Evolutionary conservation across 2,113 vertebrate genomes (phyloP).

Genomic region (Mohoua ochrocephala): DNA sequence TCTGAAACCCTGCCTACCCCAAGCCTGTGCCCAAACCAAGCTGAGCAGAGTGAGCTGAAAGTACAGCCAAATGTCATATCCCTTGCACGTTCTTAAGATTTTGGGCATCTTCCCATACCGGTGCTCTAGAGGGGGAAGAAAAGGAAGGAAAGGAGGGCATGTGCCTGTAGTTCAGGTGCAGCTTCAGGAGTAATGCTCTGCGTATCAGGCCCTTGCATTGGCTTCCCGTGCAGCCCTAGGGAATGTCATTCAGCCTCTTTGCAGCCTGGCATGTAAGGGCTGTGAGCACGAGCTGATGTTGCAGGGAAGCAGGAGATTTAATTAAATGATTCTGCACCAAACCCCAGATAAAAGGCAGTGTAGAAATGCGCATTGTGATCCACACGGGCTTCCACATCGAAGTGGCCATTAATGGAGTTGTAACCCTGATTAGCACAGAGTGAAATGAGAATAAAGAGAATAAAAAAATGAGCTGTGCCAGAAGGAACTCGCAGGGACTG

Average conservation of each 20-base stretch:
- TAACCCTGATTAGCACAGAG: background rate
- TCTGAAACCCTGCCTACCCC: background rate
- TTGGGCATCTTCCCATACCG: background rate
- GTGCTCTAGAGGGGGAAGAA: background rate
- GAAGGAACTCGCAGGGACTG: rapidly evolving
- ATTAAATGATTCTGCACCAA: background rate
- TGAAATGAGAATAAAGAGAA: background rate
- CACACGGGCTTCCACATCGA: rapidly evolving
- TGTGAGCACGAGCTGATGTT: background rate
- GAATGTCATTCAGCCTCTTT: background rate
- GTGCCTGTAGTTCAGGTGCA: background rate
- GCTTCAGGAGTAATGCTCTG: background rate
- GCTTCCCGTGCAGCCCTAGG: background rate
- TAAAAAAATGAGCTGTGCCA: background rate
- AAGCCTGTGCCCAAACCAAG: background rate
- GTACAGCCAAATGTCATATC: background rate
- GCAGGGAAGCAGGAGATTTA: background rate
- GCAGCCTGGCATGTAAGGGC: background rate
- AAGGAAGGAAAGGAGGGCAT: background rate
- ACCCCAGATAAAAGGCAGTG: background rate
- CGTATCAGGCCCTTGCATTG: background rate
- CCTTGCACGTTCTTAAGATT: rapidly evolving
- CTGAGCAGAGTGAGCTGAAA: background rate
- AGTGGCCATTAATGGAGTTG: background rate
- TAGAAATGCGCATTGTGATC: background rate